A percentile compares a stretch with the other conserved stretches of the same genome.
These are phyloP conservation scores for Chiropotes sagulatus DNA, from an alignment of 2,797 vertebrate species.

Conservation along the genomic window DNA sequence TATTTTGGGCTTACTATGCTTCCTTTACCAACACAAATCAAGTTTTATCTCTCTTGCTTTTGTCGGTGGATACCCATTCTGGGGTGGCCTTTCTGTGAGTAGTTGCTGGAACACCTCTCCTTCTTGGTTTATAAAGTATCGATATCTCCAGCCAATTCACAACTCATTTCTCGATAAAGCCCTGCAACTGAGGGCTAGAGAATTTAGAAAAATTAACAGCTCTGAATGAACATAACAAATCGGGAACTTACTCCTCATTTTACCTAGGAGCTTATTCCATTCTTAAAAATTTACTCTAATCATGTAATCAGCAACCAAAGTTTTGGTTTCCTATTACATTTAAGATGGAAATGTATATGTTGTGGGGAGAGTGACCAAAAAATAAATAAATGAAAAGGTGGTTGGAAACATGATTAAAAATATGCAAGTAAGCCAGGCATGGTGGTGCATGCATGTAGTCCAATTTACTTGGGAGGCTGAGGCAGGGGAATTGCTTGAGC, in stretches of 20 bases:
- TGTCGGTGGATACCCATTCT: constrained; percentile 78
- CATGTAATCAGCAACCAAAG: not conserved
- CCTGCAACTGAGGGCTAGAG: not conserved
- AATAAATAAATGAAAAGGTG: not conserved
- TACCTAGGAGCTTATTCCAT: not conserved
- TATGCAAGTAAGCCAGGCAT: not conserved
- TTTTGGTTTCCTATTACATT: not conserved
- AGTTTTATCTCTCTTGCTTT: constrained; percentile 68
- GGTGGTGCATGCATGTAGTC: not conserved
- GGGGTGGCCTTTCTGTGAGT: constrained; percentile 80
- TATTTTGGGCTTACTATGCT: constrained; percentile 14
- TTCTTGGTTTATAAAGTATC: not conserved
- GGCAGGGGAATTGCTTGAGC: not conserved
- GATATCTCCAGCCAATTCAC: not conserved
- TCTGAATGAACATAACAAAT: not conserved
- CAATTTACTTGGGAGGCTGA: not conserved
- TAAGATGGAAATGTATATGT: not conserved
- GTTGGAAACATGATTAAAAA: not conserved
- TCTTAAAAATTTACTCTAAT: not conserved
- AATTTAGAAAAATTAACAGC: not conserved
- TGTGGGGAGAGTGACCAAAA: not conserved
- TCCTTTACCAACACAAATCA: rapidly evolving
- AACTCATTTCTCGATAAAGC: not conserved
- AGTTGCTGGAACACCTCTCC: not conserved
- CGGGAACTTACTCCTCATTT: not conserved